Base-by-base conservation (phyloP, 2,113 vertebrate species). In the Protomyctophum bolini region DNA sequence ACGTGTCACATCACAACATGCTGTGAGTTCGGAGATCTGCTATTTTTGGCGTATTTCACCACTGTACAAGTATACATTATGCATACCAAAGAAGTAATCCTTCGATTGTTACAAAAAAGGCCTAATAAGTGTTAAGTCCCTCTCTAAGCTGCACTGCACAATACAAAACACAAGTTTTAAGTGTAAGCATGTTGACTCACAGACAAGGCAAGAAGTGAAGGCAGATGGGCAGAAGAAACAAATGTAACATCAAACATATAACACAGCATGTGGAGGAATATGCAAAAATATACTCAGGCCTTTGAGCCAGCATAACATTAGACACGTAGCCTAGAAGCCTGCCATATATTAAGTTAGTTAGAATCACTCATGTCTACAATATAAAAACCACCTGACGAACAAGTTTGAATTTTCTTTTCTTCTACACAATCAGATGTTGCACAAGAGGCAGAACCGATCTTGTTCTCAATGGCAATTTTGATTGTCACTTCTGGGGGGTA, bases 401-500 rank as follows among this genome's bases (percentile, higher is more conserved):
- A 83, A 70, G 49, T 67, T 68, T 58, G 10, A 57, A 55, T 8
- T 62, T 63, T 10, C 41, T 70, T 69, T 62, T 52, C 70, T 41
- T 41, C 58, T 66, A 51, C 58, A 48, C 84, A 81, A 86, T 85
- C 73, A 80, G 65, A 68, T 63, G 50, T 79, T 82, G 74, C 82
- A 80, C 80, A 82, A 86, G 85, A 75, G 68, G 54, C 49, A 57
- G 55, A 82, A 84, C 75, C 71, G 56, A 72, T 58, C 75, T 80
- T 87, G 78, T 76, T 86, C 67, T 70, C 48, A 76, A 75, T 63
- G 74, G 76, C 70, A 82, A 81, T 70, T 80, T 73, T 85, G 92
- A 93, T 92, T 93, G 89, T 93, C 92, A 87, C 78, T 85, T 88
- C 79, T 68, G 66, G 63, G 68, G 48, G 77, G 76, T 82, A 79